Percentiles rank a stretch among this genome's conserved stretches.
Evolutionary conservation across 2,797 vertebrate species (phyloP).

Genomic region (Phataginus tetradactyla): DNA sequence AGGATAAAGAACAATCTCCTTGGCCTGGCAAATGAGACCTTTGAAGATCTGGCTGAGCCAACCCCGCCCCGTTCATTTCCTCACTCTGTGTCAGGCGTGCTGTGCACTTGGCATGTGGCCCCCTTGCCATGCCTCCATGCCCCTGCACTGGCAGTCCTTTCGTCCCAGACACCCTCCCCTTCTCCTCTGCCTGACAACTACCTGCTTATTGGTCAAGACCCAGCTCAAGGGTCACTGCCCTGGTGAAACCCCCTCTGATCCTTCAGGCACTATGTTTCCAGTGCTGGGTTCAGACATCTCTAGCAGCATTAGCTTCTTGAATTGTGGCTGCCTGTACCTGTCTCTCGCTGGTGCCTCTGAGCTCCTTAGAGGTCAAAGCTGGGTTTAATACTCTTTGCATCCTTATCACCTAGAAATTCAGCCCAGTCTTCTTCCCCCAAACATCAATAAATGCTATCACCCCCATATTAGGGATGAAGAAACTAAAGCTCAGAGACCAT

Average conservation of each 20-base stretch:
- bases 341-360: neutral
- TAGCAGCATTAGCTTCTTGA: neutral
- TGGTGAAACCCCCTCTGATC: neutral
- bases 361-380: neutral
- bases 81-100: neutral
- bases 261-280: neutral
- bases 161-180: neutral
- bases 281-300: neutral
- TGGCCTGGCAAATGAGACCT: neutral
- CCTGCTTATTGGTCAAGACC: neutral
- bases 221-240: neutral
- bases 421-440: neutral
- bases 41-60: neutral
- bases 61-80: rapidly evolving
- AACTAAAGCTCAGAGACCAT: neutral
- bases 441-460: neutral
- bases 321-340: neutral
- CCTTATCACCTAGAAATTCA: neutral
- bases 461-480: neutral
- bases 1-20: neutral
- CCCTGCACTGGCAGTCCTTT: neutral
- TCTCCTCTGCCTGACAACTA: neutral
- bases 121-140: neutral
- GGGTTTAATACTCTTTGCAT: neutral
- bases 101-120: rapidly evolving